Base-by-base conservation (phyloP, 2,797 vertebrate genomes). In the Cyprinodon diabolis region DNA sequence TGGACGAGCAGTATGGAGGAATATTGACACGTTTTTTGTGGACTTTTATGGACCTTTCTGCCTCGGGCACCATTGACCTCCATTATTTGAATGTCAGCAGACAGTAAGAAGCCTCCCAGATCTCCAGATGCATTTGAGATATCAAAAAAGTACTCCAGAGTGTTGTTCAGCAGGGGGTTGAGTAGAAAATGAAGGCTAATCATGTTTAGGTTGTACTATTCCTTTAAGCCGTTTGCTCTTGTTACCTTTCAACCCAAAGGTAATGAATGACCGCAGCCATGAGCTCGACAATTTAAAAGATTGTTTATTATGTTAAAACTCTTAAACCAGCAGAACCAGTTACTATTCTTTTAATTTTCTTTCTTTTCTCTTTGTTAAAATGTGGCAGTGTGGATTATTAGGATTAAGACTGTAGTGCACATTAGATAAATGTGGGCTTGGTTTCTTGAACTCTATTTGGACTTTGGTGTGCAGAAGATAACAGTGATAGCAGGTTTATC, bases 391-490 rank as follows among this genome's bases (percentile, higher is more conserved):
- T 45, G 60, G 37, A 5, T 63, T 6, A 13, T 7, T 45, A 45
- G 21, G 37, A 45, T 43, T 45, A 63, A n/a, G 30, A 7, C 11
- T n/a, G 21, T 12, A 15, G 60, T 2, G 4, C 13, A 45, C 17
- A 43, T n/a, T n/a, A 63, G 37, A 37, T 63, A 4, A 6, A 68
- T n/a, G 49, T 17, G 47, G 54, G 6, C 21, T 19, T 45, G 7
- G 58, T 74, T 55, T 21, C 47, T 17, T 14, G 14, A 47, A 58
- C 49, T 40, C 6, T 7, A 19, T 14, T 48, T n/a, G 72, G 63
- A 72, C 71, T 66, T 66, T 73, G 69, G n/a, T 35, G 62, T n/a
- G 6, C 37, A 45, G n/a, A n/a, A 65, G 71, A 73, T 62, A 63
- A 72, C 58, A n/a, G 40, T 2, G 19, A 40, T 56, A 19, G 11